Percentiles rank a stretch among this genome's conserved stretches.
These are phyloP conservation scores for Hirtodrosophila alboralis DNA, from an alignment of 2,888 invertebrate species.

Conservation along the genomic window DNA sequence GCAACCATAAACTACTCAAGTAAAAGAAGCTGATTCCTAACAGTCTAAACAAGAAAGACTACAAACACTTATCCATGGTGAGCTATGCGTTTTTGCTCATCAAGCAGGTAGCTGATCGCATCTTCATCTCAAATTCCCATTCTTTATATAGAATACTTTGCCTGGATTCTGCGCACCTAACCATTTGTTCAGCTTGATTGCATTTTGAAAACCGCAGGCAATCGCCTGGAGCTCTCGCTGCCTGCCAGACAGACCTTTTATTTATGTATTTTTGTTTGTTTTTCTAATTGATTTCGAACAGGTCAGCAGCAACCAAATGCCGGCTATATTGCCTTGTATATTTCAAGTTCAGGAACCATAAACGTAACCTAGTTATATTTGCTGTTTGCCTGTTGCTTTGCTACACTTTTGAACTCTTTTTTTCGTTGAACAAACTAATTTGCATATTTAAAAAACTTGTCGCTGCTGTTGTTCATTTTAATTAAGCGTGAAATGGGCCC, in stretches of 20 bases:
- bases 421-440: slow-evolving; percentile 7
- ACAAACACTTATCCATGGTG: not conserved
- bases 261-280: slow-evolving; percentile 48
- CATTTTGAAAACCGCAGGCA: slow-evolving; percentile 44
- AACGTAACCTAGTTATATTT: not conserved
- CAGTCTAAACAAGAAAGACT: slow-evolving; percentile 1
- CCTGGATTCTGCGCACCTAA: slow-evolving; percentile 53
- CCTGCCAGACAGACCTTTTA: slow-evolving; percentile 26
- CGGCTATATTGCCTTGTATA: not conserved
- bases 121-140: not conserved
- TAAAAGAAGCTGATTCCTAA: not conserved
- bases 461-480: slow-evolving; percentile 45
- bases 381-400: slow-evolving; percentile 54
- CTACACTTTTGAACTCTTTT: slow-evolving; percentile 52
- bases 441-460: slow-evolving; percentile 20
- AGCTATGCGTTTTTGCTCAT: not conserved
- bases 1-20: slow-evolving; percentile 31
- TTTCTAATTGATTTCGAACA: slow-evolving; percentile 74
- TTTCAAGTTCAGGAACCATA: not conserved
- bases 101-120: slow-evolving; percentile 17
- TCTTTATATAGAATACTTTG: slow-evolving; percentile 1
- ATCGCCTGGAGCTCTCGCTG: slow-evolving; percentile 18
- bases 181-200: slow-evolving; percentile 59
- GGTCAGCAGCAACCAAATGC: slow-evolving; percentile 49
- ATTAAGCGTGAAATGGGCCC: slow-evolving; percentile 56